A percentile compares a stretch with the other conserved stretches of the same genome.
Evolutionary conservation across 2,797 vertebrate species (phyloP).

Genomic region (Pangasius krempfi): DNA sequence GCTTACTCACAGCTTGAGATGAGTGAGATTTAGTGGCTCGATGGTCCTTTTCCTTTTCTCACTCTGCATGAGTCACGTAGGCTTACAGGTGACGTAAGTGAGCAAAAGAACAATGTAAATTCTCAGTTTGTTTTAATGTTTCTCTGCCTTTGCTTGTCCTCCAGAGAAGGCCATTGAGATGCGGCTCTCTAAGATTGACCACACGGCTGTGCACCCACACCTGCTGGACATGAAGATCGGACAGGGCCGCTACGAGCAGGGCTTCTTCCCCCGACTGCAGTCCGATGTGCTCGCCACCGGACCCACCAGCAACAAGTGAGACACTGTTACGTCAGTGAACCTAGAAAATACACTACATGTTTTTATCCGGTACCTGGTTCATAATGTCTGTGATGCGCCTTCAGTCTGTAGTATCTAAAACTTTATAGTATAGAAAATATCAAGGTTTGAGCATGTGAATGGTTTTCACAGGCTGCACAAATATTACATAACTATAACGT

Average conservation of each 20-base stretch:
- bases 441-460: neutral
- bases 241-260: constrained; percentile 95
- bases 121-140: neutral
- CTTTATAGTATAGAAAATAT: neutral
- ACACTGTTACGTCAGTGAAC: constrained; percentile 12
- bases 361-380: neutral
- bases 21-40: constrained; percentile 27
- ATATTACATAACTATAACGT: neutral
- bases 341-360: neutral
- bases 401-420: neutral
- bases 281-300: constrained; percentile 93
- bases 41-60: constrained; percentile 18
- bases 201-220: constrained; percentile 95
- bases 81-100: constrained; percentile 13
- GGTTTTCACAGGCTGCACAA: neutral
- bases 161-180: constrained; percentile 95
- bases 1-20: constrained; percentile 39
- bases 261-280: constrained; percentile 96
- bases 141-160: neutral
- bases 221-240: constrained; percentile 99
- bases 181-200: constrained; percentile 94
- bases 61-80: constrained; percentile 15
- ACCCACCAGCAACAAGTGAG: constrained; percentile 96
- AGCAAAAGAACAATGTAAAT: neutral
- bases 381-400: neutral